Evolutionary conservation across 2,113 vertebrate genomes (phyloP), one percentile per base, ranked within the genome.

Genomic region (Nerophis lumbriciformis): DNA sequence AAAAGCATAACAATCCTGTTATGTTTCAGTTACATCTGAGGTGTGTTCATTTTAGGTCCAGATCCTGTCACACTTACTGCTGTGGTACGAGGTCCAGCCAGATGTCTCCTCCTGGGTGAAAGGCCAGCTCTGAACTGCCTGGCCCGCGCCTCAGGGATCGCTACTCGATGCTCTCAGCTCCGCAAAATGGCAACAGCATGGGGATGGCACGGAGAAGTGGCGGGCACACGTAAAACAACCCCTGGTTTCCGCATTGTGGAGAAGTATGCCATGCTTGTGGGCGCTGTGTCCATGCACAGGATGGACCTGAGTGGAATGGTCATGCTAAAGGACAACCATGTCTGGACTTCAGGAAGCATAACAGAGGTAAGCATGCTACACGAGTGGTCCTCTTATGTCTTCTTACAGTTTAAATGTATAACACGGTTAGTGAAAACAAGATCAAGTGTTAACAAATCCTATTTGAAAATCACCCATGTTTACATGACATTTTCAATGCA

Each of bases 271-370:
- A 91, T 95, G 71, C 72, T 93, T 15, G 89, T 92, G 15, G 93
- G 93, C 0, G 90, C 91, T 0, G 90, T 88, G 0, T 87, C 85
- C 44, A 82, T 81, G 49, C 93, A 95, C 77, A 89, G 92, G 16
- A 91, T 91, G 0, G 90, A 93, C 73, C 82, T 93, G 63, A 92
- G 90, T 13, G 87, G 87, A 8, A 88, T 93, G 78, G 78, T 92
- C 73, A 94, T 94, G 93, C 79, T 94, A 65, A 94, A 94, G 71
- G 93, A 94, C 83, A 94, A 94, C 72, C 93, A 94, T 12, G 49
- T 93, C 0, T 79, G 86, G 88, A 90, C 92, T 0, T 90, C 90
- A 0, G 93, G 93, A 2, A 83, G 88, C 4, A 90, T 94, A 66
- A 81, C 77, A 14, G 71, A 91, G 91, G 93, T 94, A 52, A 6